Percentiles rank a stretch among this genome's conserved stretches.
Evolutionary conservation across 1,140 invertebrate genomes (phyloP).

Genomic region (Rhagoletis zephyria): DNA sequence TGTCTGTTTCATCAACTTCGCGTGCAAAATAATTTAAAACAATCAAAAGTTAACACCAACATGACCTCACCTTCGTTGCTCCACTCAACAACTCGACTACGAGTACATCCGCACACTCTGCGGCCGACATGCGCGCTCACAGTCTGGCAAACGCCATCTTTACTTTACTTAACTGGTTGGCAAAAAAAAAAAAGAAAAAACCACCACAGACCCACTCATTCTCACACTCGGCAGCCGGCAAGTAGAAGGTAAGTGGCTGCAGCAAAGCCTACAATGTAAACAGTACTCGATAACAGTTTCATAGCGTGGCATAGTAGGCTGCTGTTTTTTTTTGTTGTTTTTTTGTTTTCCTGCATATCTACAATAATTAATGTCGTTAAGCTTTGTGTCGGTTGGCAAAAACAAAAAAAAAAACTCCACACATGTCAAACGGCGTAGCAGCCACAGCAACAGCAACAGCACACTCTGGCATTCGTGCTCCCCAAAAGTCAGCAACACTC

Average conservation of each 20-base stretch:
- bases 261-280: slow-evolving; percentile 2
- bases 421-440: not conserved
- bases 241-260: not conserved
- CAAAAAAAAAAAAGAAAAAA: not conserved
- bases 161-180: not conserved
- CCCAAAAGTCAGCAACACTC: not conserved
- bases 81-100: not conserved
- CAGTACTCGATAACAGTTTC: not conserved
- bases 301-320: not conserved
- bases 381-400: not conserved
- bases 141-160: slow-evolving; percentile 38
- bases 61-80: not conserved
- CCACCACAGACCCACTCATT: not conserved
- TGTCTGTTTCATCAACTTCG: not conserved
- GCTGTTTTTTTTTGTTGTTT: not conserved
- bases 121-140: not conserved
- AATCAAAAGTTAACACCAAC: slow-evolving; percentile 43
- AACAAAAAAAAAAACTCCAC: not conserved
- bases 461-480: not conserved
- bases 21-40: slow-evolving; percentile 51
- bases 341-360: not conserved
- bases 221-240: not conserved
- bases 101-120: not conserved
- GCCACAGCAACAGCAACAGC: not conserved
- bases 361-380: not conserved